Conservation (phyloP, 2,888 invertebrate genomes). For the Melikaiella ostensackeni region DNA sequence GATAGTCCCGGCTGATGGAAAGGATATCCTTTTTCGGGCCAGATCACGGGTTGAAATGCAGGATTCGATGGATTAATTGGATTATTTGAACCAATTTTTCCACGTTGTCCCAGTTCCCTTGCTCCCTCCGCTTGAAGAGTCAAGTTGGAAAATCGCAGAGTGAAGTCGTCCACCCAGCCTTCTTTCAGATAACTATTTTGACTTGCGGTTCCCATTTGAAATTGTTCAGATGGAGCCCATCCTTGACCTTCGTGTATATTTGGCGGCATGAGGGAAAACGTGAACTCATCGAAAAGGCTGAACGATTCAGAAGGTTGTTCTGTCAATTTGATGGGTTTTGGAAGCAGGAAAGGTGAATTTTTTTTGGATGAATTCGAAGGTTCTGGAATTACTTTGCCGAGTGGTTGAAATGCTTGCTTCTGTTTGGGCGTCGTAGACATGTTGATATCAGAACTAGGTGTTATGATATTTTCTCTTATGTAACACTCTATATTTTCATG, state of each 20-base stretch:
- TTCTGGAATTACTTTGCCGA: not conserved
- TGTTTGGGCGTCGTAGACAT: not conserved
- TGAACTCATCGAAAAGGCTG: not conserved
- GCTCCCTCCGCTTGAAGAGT: not conserved
- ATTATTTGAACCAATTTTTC: not conserved
- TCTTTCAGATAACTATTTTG: not conserved
- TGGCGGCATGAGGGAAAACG: not conserved
- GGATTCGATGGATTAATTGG: not conserved
- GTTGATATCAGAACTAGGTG: not conserved
- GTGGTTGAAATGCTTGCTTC: not conserved
- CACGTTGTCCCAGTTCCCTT: not conserved
- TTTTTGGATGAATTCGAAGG: not conserved
- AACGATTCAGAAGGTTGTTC: not conserved
- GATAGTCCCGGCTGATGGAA: not conserved
- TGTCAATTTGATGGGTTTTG: not conserved
- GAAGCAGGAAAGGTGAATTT: not conserved
- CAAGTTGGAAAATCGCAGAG: not conserved
- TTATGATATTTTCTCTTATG: not conserved
- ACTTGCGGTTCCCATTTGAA: not conserved
- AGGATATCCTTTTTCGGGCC: not conserved
- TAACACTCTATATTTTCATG: constrained; percentile 3
- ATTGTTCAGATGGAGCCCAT: not conserved
- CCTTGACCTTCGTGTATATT: not conserved
- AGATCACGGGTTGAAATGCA: not conserved
- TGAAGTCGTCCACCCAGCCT: not conserved